phyloP scores from a whole-genome alignment of 2,797 vertebrate genomes.

The Enoplosus armatus region DNA sequence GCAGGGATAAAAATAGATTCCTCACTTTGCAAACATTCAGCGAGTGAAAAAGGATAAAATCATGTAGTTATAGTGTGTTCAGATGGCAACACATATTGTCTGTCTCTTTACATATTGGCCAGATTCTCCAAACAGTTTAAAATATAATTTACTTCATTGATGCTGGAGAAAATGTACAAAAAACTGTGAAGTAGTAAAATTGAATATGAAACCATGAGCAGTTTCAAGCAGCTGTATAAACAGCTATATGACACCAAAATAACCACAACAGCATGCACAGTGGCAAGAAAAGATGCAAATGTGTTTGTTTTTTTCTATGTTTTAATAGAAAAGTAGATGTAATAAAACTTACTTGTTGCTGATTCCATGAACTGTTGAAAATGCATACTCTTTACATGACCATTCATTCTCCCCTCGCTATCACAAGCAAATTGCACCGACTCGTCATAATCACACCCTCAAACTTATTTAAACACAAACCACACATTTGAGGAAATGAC shows the following conservation, averaged over 20 bases:
- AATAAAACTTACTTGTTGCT: constrained; percentile 81
- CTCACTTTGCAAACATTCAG: not conserved
- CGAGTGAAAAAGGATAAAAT: not conserved
- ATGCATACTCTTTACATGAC: constrained; percentile 84
- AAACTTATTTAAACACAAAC: constrained; percentile 83
- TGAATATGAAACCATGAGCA: constrained; percentile 25
- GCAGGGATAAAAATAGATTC: constrained; percentile 31
- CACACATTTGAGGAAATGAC: constrained; percentile 88
- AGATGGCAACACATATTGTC: constrained; percentile 5
- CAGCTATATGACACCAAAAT: constrained; percentile 14
- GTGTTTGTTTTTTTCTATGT: not conserved
- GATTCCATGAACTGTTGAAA: constrained; percentile 75
- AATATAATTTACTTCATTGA: not conserved
- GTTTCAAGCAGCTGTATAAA: constrained; percentile 26
- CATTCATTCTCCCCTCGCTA: constrained; percentile 83
- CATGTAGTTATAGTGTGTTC: not conserved
- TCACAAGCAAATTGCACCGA: constrained; percentile 74
- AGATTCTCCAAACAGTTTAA: not conserved
- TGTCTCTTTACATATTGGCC: not conserved
- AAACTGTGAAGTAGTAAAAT: not conserved
- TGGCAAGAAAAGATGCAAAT: constrained; percentile 7
- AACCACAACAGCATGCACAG: constrained; percentile 13
- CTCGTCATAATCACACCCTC: constrained; percentile 82
- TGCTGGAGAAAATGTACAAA: not conserved
- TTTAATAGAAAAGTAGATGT: not conserved